Conservation (phyloP, 2,113 vertebrate genomes). For the Gallinago jamesoni region DNA sequence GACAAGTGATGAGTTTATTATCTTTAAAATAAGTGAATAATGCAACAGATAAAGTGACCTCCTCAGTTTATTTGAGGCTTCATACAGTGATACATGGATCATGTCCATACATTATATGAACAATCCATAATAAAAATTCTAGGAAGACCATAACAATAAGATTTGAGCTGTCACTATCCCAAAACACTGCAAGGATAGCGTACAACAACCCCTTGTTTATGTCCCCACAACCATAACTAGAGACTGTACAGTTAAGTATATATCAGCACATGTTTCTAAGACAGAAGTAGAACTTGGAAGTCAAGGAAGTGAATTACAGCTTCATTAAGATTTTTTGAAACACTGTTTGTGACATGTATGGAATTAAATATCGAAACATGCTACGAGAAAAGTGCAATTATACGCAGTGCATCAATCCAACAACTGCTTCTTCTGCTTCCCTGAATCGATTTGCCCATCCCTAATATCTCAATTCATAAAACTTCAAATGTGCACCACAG, state of each 20-base stretch:
- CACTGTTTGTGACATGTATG: background rate
- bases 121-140: background rate
- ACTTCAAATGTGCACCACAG: background rate
- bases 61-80: background rate
- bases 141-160: background rate
- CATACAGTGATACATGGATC: background rate
- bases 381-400: background rate
- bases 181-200: fast-evolving
- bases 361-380: background rate
- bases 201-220: background rate
- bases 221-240: background rate
- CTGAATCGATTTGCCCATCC: background rate
- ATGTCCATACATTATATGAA: too few species aligned
- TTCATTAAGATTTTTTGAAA: background rate
- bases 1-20: background rate
- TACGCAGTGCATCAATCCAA: background rate
- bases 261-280: background rate
- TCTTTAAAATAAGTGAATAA: background rate
- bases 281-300: background rate
- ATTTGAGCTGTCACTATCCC: background rate
- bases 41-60: background rate
- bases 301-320: background rate
- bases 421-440: background rate
- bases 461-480: background rate
- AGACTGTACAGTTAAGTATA: background rate